phyloP scores from a whole-genome alignment of 2,113 vertebrate species.

The Mormyrus lacerda region DNA sequence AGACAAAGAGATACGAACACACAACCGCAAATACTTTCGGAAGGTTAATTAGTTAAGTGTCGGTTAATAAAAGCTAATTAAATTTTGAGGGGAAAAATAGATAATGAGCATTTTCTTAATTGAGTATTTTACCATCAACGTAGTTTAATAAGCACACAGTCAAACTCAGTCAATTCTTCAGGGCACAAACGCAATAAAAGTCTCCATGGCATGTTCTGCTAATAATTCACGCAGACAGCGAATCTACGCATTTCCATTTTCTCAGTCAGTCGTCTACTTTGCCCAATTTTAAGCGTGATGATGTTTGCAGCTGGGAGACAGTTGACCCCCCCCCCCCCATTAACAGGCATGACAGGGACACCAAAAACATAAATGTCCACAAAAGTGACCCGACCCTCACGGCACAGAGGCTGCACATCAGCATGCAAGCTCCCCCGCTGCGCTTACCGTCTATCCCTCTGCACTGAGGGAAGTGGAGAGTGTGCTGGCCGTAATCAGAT shows the following conservation, averaged over 20 bases:
- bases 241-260: neutral
- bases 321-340: neutral
- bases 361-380: neutral
- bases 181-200: neutral
- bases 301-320: neutral
- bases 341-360: neutral
- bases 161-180: neutral
- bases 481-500: neutral
- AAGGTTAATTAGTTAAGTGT: conserved; percentile 25
- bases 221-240: neutral
- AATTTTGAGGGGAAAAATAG: conserved; percentile 16
- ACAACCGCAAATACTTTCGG: conserved; percentile 19
- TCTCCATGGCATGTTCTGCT: neutral
- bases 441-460: neutral
- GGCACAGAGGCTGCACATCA: neutral
- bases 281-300: neutral
- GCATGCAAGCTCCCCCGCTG: neutral
- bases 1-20: neutral
- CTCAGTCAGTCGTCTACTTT: neutral
- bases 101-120: conserved; percentile 21
- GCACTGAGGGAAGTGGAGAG: neutral
- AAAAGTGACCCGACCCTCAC: neutral
- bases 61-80: conserved; percentile 22
- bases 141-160: neutral
- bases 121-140: conserved; percentile 10